Evolutionary conservation across 2,113 vertebrate genomes (phyloP).

Genomic region (Xyliphius kryptos): DNA sequence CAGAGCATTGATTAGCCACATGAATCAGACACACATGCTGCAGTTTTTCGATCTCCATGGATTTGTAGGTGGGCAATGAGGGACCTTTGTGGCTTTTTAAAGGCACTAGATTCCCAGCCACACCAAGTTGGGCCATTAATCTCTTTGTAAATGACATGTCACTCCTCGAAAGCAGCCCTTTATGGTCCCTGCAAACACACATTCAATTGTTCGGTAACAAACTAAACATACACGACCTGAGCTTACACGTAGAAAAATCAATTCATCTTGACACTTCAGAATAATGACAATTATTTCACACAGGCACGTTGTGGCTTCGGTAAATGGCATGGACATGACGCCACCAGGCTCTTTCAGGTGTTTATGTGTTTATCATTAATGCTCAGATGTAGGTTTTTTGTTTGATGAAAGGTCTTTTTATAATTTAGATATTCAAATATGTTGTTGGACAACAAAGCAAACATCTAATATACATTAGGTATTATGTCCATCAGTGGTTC

Average conservation of each 20-base stretch:
- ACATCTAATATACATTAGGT: no score
- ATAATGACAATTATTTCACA: neutral
- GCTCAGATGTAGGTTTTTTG: no score
- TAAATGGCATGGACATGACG: neutral
- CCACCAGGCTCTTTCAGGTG: neutral
- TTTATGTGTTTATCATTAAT: no score
- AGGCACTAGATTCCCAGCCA: slow-evolving; percentile 17
- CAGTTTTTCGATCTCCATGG: slow-evolving; percentile 32
- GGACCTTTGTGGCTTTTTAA: slow-evolving; percentile 35
- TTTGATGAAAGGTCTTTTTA: no score
- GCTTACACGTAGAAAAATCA: slow-evolving; percentile 9
- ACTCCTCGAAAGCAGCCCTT: slow-evolving; percentile 24
- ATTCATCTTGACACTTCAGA: slow-evolving; percentile 4
- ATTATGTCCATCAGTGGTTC: no score
- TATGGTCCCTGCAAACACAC: slow-evolving; percentile 21
- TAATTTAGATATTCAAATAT: no score
- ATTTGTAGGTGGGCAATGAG: slow-evolving; percentile 11
- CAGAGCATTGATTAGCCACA: slow-evolving; percentile 24
- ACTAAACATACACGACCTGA: neutral
- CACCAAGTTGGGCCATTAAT: slow-evolving; percentile 33
- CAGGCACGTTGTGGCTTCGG: neutral
- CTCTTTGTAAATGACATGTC: slow-evolving; percentile 35
- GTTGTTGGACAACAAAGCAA: no score
- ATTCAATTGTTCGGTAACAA: slow-evolving; percentile 16
- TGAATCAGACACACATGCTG: slow-evolving; percentile 23